Base-by-base conservation (phyloP, 2,888 invertebrate genomes). In the Melinaea menophilus region DNA sequence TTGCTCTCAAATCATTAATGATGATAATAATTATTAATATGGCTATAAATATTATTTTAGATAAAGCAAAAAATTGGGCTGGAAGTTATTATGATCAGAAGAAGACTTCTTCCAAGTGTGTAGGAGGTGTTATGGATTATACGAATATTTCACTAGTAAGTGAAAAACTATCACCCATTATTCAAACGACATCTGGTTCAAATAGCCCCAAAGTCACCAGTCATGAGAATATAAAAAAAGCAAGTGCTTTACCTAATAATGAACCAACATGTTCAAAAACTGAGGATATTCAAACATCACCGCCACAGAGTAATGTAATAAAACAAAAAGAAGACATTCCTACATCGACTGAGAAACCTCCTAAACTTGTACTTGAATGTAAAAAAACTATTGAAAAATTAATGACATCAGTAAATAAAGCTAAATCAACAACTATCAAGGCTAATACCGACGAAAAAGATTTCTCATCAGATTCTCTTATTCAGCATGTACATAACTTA, bases 401-500 rank as follows among this genome's bases (percentile, higher is more conserved):
- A 45, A 47, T 35, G n/a, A 46, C 57, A 9, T 55, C 22, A 22
- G 46, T 9, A 7, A 59, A 59, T 37, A 64, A 62, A 59, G 63
- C 55, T 65, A 73, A 67, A 60, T 63, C 46, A 62, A 47, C 7
- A 65, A 67, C 9, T 69, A 67, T 56, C 51, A 70, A 68, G 62
- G 33, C 46, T 5, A 70, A 70, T 51, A 71, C 71, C 13, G 59
- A 68, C 4, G 73, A 72, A 5, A 80, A 72, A 66, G 73, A 67
- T 9, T 79, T 70, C 62, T 87, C 86, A 0, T 86, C 88, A 3
- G 82, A 85, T 72, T 87, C 86, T 31, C 72, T 87, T 37, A 75
- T 86, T 2, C 82, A 88, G 72, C 84, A 84, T 62, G 75, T 88
- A 5, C 79, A 86, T 67, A 79, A 88, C 73, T 77, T 88, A 64